These are phyloP conservation scores for Artemia sinica DNA, from an alignment of 2,888 invertebrate species.

Conservation along the genomic window DNA sequence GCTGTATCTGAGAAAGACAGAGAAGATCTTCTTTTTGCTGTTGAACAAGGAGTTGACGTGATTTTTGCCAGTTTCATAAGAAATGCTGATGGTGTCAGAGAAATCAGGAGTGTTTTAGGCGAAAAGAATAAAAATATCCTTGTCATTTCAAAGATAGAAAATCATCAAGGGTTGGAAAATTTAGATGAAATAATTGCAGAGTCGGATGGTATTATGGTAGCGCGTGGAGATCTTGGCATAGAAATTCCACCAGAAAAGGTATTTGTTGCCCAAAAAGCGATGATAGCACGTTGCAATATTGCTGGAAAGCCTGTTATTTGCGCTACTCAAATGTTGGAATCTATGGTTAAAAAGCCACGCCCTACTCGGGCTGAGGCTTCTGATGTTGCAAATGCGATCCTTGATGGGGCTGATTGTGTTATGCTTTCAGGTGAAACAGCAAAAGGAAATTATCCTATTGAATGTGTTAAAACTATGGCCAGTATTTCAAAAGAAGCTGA, in stretches of 20 bases:
- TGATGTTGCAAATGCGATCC: slow-evolving; percentile 22
- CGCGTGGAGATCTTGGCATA: slow-evolving; percentile 22
- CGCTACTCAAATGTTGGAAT: slow-evolving; percentile 24
- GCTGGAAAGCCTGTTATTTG: slow-evolving; percentile 21
- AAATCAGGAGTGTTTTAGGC: slow-evolving; percentile 61
- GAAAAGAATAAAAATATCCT: neutral
- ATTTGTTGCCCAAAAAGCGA: slow-evolving; percentile 19
- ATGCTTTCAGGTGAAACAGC: slow-evolving; percentile 24
- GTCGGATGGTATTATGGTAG: slow-evolving; percentile 23
- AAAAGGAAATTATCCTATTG: slow-evolving; percentile 19
- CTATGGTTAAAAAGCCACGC: slow-evolving; percentile 21
- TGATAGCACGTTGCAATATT: slow-evolving; percentile 16
- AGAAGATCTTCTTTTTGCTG: slow-evolving; percentile 73
- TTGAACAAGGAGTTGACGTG: slow-evolving; percentile 81
- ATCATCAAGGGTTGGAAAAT: slow-evolving; percentile 21
- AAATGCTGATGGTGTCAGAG: slow-evolving; percentile 65
- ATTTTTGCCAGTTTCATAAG: slow-evolving; percentile 95
- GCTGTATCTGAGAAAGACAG: slow-evolving; percentile 95
- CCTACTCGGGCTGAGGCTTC: slow-evolving; percentile 21
- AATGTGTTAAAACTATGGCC: slow-evolving; percentile 22
- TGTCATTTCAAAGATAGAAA: slow-evolving; percentile 22
- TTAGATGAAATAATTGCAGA: slow-evolving; percentile 21
- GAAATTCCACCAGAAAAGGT: slow-evolving; percentile 16
- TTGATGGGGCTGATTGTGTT: slow-evolving; percentile 23
- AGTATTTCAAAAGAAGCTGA: slow-evolving; percentile 16